Conservation (phyloP, 2,797 vertebrate genomes). For the Pangasius mekongensis region DNA sequence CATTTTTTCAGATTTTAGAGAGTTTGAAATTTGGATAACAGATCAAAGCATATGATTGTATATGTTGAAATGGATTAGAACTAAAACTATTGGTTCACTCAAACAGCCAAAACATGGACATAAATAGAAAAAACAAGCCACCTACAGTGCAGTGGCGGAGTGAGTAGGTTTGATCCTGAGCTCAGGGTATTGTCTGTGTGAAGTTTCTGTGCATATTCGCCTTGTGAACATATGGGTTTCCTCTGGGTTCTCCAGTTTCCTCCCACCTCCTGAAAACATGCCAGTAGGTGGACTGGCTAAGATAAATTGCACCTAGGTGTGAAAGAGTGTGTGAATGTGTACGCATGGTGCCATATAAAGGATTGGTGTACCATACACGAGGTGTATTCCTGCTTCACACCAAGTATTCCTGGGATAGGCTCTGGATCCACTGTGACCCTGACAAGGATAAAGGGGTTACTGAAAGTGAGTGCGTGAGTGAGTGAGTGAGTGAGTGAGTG, state of each 20-base stretch:
- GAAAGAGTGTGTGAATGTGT: not conserved
- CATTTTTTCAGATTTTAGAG: not conserved
- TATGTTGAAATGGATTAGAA: too few species aligned
- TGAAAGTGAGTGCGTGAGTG: not conserved
- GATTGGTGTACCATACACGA: not conserved
- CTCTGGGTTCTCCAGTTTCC: not conserved
- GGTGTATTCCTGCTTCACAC: not conserved
- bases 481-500: not conserved
- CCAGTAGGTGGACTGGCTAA: not conserved
- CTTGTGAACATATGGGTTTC: not conserved
- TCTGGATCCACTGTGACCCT: not conserved
- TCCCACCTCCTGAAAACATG: not conserved
- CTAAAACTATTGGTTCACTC: too few species aligned
- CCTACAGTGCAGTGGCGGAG: not conserved
- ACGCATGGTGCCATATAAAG: too few species aligned
- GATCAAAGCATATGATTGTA: not conserved
- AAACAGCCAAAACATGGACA: not conserved
- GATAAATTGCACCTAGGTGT: not conserved
- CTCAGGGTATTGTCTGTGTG: not conserved
- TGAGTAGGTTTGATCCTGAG: not conserved
- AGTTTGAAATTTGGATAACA: not conserved
- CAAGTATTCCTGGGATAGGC: not conserved
- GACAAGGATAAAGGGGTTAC: not conserved
- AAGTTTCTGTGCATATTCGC: not conserved
- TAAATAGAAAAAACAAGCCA: too few species aligned